A percentile compares a stretch with the other conserved stretches of the same genome.
Evolutionary conservation across 2,888 invertebrate species (phyloP).

Genomic region (Galerucella nymphaeae): DNA sequence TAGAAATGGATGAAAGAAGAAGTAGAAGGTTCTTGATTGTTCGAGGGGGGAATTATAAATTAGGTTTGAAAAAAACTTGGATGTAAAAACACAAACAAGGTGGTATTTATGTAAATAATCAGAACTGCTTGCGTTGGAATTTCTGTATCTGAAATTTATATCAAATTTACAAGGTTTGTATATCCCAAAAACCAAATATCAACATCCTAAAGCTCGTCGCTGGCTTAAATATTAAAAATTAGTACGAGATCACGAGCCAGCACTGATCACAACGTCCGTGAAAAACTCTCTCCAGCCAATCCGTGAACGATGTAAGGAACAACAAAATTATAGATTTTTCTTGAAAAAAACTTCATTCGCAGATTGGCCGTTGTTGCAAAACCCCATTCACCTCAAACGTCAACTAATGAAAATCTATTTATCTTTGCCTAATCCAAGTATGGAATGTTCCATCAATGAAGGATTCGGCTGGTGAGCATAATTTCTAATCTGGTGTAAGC

Average conservation of each 20-base stretch:
- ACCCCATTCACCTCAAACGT: constrained; percentile 1
- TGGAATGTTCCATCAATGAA: constrained; percentile 71
- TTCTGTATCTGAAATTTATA: neutral
- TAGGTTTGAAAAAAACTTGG: neutral
- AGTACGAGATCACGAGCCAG: constrained; percentile 47
- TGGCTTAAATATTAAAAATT: constrained; percentile 43
- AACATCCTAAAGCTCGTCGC: constrained; percentile 29
- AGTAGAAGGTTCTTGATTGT: no score
- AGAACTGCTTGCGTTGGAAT: constrained; percentile 11
- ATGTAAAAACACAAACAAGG: neutral
- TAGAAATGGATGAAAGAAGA: no score
- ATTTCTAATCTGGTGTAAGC: constrained; percentile 95
- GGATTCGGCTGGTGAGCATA: constrained; percentile 92
- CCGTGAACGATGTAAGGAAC: constrained; percentile 17
- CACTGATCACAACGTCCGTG: constrained; percentile 43
- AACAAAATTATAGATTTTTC: neutral
- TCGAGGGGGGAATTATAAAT: neutral
- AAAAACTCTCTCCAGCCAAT: constrained; percentile 23
- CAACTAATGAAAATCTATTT: constrained; percentile 56
- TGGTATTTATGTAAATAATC: no score
- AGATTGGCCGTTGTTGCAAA: neutral
- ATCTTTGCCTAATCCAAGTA: constrained; percentile 63
- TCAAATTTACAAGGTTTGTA: constrained; percentile 20
- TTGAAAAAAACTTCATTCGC: neutral
- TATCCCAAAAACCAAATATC: constrained; percentile 25